Percentiles rank a stretch among this genome's conserved stretches.
These are phyloP conservation scores for Acrocera orbiculus DNA, from an alignment of 2,888 invertebrate genomes.

Conservation along the genomic window DNA sequence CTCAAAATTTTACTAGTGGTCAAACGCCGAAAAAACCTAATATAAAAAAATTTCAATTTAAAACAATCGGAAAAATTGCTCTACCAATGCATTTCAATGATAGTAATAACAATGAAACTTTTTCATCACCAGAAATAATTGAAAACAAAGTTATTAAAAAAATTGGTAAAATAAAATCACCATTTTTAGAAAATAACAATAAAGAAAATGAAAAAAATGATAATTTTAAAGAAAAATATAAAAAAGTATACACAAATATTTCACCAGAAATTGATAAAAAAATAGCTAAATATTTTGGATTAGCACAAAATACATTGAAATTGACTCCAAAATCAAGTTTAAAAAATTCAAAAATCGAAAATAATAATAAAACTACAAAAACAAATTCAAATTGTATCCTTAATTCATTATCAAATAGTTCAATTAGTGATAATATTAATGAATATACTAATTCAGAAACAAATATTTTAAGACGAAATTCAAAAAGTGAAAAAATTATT, in stretches of 20 bases:
- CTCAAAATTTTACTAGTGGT: constrained; percentile 14
- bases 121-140: constrained; percentile 1
- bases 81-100: constrained; percentile 22
- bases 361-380: too few relatives aligned
- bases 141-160: constrained; percentile 14
- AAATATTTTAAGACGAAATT: too few relatives aligned
- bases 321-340: too few relatives aligned
- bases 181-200: constrained; percentile 22
- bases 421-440: too few relatives aligned
- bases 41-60: too few relatives aligned
- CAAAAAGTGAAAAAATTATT: too few relatives aligned
- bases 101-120: constrained; percentile 18
- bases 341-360: too few relatives aligned
- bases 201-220: constrained; percentile 14
- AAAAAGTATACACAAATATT: neutral
- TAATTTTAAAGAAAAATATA: neutral
- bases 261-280: constrained; percentile 16
- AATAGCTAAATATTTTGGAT: constrained; percentile 25
- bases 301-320: too few relatives aligned
- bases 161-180: constrained; percentile 29
- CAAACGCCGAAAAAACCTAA: neutral
- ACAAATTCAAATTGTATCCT: too few relatives aligned
- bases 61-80: constrained; percentile 24
- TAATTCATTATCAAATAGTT: too few relatives aligned
- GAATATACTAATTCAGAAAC: too few relatives aligned